Evolutionary conservation across 2,113 vertebrate genomes (phyloP).

Genomic region (Siniperca chuatsi): DNA sequence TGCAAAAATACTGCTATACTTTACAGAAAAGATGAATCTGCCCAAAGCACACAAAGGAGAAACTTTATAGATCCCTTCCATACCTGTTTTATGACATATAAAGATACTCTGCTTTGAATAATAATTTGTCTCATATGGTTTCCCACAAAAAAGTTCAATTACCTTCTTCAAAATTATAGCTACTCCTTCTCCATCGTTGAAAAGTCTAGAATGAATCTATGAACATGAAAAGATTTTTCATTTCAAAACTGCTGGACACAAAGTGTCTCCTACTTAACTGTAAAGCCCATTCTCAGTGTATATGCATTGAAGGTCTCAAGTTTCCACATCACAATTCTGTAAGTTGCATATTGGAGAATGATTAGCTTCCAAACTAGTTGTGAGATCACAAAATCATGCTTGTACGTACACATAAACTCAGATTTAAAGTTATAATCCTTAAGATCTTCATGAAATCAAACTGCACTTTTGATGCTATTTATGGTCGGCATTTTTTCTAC

Average conservation of each 20-base stretch:
- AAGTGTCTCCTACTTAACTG: not conserved
- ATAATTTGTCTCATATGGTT: no score
- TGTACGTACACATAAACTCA: not conserved
- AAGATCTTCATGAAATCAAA: not conserved
- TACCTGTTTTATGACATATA: not conserved
- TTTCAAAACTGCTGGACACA: not conserved
- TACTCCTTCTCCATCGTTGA: not conserved
- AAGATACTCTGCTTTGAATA: not conserved
- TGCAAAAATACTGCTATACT: not conserved
- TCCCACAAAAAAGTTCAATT: not conserved
- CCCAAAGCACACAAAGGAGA: not conserved
- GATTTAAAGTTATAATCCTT: not conserved
- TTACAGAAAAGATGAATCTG: not conserved
- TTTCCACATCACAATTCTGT: not conserved
- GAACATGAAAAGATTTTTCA: not conserved
- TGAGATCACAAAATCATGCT: not conserved
- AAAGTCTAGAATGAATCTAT: not conserved
- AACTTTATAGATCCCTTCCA: not conserved
- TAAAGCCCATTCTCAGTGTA: no score
- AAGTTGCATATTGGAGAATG: not conserved
- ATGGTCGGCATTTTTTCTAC: not conserved
- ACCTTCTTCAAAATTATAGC: not conserved
- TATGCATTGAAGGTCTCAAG: not conserved
- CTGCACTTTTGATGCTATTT: not conserved
- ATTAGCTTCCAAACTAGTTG: not conserved